Evolutionary conservation across 2,888 invertebrate genomes (phyloP).

Genomic region (Blomia tropicalis): DNA sequence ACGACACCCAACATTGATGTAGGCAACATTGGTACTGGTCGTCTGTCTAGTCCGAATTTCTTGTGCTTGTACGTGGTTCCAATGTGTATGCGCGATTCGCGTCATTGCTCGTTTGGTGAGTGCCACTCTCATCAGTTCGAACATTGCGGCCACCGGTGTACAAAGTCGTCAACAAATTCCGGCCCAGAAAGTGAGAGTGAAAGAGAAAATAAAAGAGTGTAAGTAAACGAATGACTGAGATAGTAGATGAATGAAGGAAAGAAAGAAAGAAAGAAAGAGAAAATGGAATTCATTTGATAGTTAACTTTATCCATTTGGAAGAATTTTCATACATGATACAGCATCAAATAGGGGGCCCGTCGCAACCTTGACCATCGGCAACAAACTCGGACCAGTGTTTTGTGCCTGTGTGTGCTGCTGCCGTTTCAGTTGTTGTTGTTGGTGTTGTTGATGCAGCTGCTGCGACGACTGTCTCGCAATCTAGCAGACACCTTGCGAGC

Average conservation of each 20-base stretch:
- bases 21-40: neutral
- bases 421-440: too few species aligned
- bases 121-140: neutral
- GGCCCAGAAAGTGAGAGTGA: too few species aligned
- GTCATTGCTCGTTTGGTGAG: constrained; percentile 2
- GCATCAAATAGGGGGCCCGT: neutral
- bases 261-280: too few species aligned
- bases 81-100: neutral
- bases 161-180: too few species aligned
- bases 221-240: too few species aligned
- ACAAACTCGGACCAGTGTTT: neutral
- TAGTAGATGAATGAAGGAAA: too few species aligned
- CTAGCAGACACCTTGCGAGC: neutral
- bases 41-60: constrained; percentile 4
- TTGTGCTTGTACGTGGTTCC: neutral
- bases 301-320: too few species aligned
- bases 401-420: neutral
- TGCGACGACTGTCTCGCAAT: neutral
- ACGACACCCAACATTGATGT: too few species aligned
- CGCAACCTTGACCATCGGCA: constrained; percentile 9
- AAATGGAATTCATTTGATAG: too few species aligned
- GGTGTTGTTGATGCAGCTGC: too few species aligned
- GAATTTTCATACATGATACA: too few species aligned
- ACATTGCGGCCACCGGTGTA: neutral
- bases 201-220: too few species aligned